Conservation (phyloP, 2,797 vertebrate genomes). For the Muraenolepis orangiensis region DNA sequence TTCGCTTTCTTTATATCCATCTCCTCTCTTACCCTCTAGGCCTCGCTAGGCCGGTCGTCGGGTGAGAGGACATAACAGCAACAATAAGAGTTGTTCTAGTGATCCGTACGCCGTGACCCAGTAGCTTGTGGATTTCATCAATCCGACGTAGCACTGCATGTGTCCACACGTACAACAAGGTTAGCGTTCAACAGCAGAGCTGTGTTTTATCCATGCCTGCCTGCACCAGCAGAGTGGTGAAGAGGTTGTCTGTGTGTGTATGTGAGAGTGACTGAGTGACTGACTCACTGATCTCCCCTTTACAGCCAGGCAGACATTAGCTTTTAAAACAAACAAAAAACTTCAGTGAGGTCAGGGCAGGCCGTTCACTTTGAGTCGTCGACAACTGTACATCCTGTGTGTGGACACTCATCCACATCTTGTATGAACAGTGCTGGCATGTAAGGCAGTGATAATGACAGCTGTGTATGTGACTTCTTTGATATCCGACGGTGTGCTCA, state of each 20-base stretch:
- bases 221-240: neutral
- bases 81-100: neutral
- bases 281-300: neutral
- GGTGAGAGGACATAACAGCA: neutral
- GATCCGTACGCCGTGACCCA: neutral
- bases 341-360: neutral
- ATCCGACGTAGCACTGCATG: neutral
- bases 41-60: neutral
- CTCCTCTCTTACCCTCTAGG: neutral
- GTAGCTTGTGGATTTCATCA: neutral
- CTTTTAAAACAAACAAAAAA: too few species aligned
- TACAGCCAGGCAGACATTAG: neutral
- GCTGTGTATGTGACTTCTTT: neutral
- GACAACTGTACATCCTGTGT: neutral
- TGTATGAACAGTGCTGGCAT: neutral
- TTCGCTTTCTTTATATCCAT: too few species aligned
- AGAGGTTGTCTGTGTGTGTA: neutral
- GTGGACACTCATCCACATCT: neutral
- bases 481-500: neutral
- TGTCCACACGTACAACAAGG: neutral
- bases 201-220: neutral
- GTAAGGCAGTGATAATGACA: neutral
- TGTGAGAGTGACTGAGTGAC: neutral
- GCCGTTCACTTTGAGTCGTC: neutral
- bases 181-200: neutral